Evolutionary conservation across 2,113 vertebrate genomes (phyloP).

Genomic region (Anoplopoma fimbria): DNA sequence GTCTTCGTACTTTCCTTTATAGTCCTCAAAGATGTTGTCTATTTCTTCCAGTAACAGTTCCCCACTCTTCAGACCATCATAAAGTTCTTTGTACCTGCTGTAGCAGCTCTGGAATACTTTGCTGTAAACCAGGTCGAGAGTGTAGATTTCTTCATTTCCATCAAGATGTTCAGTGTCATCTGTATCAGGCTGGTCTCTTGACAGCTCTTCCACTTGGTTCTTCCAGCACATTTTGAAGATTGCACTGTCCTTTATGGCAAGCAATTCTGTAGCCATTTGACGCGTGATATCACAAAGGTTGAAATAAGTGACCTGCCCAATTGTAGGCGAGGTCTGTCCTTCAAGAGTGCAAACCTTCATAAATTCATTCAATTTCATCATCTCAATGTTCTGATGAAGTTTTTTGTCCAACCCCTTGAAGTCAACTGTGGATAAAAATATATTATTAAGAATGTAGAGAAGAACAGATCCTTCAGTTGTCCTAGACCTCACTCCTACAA

Average conservation of each 20-base stretch:
- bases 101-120: conserved; percentile 82
- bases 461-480: background rate
- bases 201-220: conserved; percentile 30
- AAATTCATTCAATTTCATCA: conserved; percentile 47
- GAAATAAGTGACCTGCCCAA: conserved; percentile 36
- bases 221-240: conserved; percentile 56
- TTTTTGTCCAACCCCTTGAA: conserved; percentile 43
- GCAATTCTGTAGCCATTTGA: conserved; percentile 46
- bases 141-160: conserved; percentile 39
- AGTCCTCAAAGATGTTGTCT: conserved; percentile 79
- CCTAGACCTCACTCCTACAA: background rate
- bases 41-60: conserved; percentile 83
- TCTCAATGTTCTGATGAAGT: conserved; percentile 37
- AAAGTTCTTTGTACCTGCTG: conserved; percentile 66
- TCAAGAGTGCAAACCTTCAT: conserved; percentile 33
- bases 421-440: conserved; percentile 45
- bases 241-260: conserved; percentile 33
- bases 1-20: conserved; percentile 71
- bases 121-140: conserved; percentile 40
- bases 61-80: conserved; percentile 78
- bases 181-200: conserved; percentile 13
- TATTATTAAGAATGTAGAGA: background rate
- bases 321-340: background rate
- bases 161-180: conserved; percentile 17
- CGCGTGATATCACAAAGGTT: conserved; percentile 24